A percentile compares a stretch with the other conserved stretches of the same genome.
phyloP scores from a whole-genome alignment of 2,888 invertebrate species.

The Cephus sareptanus region DNA sequence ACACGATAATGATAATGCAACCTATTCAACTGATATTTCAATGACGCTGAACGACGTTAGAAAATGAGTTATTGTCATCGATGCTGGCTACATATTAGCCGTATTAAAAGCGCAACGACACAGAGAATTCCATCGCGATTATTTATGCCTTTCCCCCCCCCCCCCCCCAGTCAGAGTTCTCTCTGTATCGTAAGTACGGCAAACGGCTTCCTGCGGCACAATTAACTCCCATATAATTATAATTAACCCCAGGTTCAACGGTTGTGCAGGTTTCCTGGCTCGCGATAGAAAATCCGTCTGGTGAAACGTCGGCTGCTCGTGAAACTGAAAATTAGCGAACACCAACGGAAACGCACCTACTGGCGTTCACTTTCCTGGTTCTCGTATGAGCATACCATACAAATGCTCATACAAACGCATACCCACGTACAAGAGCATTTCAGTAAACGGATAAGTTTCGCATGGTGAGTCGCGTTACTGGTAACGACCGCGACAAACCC shows the following conservation, averaged over 20 bases:
- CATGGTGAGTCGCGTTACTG: background rate
- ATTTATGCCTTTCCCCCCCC: background rate
- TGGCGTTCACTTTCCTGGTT: background rate
- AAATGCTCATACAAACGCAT: background rate
- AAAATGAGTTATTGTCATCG: background rate
- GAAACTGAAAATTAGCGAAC: background rate
- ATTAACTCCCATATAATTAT: constrained; percentile 44
- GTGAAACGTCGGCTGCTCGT: background rate
- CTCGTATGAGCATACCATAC: background rate
- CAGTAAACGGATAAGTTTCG: background rate
- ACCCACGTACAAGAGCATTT: background rate
- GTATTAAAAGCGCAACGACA: background rate
- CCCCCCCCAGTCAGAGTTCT: background rate
- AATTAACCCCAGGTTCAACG: constrained; percentile 37
- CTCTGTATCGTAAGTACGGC: constrained; percentile 11
- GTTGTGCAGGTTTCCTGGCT: constrained; percentile 30
- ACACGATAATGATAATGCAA: background rate
- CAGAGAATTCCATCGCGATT: background rate
- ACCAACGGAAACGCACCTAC: background rate
- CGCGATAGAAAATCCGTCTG: constrained; percentile 2
- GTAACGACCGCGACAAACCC: background rate
- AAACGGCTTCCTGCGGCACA: constrained; percentile 28
- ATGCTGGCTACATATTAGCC: background rate
- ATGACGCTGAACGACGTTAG: background rate
- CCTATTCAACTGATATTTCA: background rate